These are phyloP conservation scores for Gymnocypris eckloni DNA, from an alignment of 2,797 vertebrate genomes.

Conservation along the genomic window DNA sequence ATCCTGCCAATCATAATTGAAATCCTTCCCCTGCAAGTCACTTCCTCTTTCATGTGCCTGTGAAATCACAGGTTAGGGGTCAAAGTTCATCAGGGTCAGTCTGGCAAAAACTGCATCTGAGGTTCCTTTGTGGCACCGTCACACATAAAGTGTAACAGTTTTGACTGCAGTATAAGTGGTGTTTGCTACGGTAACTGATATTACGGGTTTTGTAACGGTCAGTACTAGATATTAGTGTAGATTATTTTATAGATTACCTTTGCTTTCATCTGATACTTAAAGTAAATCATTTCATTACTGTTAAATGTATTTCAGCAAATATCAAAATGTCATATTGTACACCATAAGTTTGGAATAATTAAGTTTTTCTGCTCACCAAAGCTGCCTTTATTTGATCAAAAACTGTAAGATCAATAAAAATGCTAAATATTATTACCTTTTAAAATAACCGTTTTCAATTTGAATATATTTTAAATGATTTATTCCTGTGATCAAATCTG, in stretches of 20 bases:
- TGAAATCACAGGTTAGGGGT: conserved; percentile 41
- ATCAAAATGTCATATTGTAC: neutral
- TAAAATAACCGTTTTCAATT: neutral
- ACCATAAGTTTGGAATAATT: neutral
- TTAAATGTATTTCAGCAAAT: neutral
- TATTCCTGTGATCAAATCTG: neutral
- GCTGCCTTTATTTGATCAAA: neutral
- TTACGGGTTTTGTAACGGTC: neutral
- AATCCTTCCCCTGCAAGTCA: conserved; percentile 13
- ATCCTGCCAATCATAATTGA: conserved; percentile 29
- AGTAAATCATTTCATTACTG: neutral
- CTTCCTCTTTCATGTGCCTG: conserved; percentile 45
- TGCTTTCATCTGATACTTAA: too few relatives aligned
- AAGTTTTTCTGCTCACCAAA: neutral
- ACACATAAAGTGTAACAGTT: conserved; percentile 15
- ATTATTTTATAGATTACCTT: neutral
- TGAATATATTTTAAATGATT: neutral
- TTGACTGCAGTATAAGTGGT: neutral
- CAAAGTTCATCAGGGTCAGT: conserved; percentile 30
- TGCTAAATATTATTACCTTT: neutral
- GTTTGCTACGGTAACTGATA: neutral
- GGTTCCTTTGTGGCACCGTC: conserved; percentile 18
- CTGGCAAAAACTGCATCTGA: conserved; percentile 14
- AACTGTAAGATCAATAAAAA: neutral
- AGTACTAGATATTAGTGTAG: neutral